Evolutionary conservation across 2,113 vertebrate genomes (phyloP), one percentile per base, ranked within the genome.

Genomic region (Muntiacus reevesi): DNA sequence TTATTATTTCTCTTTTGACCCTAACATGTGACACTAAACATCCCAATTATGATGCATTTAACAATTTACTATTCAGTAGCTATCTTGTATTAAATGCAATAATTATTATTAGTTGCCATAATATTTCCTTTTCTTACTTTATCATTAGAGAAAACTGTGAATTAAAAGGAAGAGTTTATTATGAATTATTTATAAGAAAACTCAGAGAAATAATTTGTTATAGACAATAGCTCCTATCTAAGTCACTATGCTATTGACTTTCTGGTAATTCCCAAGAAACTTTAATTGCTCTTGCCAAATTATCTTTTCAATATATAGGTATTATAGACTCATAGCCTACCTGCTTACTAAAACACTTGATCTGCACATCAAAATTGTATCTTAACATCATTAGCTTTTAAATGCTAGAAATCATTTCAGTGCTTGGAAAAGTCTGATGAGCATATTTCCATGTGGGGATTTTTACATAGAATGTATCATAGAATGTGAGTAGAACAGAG

Each of bases 151-250:
- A 91, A 82, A 89, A 45, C 33, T 76, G 2, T 54, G 36, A 54
- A 47, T 60, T 89, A 40, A 88, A 81, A 57, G 33, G 33, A 64
- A 64, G 17, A 12, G 43, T 71, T 88, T 89, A 19, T 81, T 60
- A n/a, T 62, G 30, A 9, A 89, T 91, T 93, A 74, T 94, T 94
- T 84, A 82, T 89, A 79, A 92, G 50, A 89, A 28, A 89, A 92
- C 50, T 67, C 33, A 25, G 16, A 89, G 76, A 97, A 92, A 52
- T 85, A 40, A 85, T 81, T 87, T 87, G 60, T 78, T 50, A 28
- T 52, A 84, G 52, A 43, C 23, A 59, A 11, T 74, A 89, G 28
- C 21, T 90, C 90, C 54, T 79, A 23, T 52, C 47, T 78, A 87
- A 94, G 79, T 43, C 45, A 36, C 14, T 52, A 19, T n/a, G 54